Evolutionary conservation across 2,113 vertebrate species (phyloP).

Genomic region (Bufo bufo): DNA sequence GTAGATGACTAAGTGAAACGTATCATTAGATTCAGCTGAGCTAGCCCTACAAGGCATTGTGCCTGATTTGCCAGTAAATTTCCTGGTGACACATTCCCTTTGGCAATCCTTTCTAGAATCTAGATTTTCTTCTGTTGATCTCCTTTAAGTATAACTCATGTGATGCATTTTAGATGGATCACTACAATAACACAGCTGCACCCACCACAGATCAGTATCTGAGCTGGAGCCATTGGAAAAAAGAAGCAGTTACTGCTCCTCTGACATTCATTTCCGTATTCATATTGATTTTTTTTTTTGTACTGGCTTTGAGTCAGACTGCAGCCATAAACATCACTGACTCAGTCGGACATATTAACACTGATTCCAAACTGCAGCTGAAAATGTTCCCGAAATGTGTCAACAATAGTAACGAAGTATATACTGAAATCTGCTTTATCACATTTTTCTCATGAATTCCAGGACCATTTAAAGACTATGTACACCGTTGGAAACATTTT

Average conservation of each 20-base stretch:
- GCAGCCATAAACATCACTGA: conserved; percentile 26
- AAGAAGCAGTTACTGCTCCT: conserved; percentile 37
- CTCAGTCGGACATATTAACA: conserved; percentile 34
- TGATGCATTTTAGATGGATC: background rate
- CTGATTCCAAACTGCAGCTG: conserved; percentile 19
- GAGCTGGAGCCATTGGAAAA: background rate
- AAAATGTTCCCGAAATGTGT: background rate
- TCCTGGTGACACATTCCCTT: no score
- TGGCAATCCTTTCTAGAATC: no score
- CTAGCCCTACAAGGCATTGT: no score
- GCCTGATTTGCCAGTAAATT: no score
- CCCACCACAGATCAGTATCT: background rate
- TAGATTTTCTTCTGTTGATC: no score
- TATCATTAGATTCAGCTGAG: no score
- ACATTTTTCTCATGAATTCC: background rate
- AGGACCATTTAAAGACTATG: no score
- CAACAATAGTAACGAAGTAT: background rate
- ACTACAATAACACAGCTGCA: background rate
- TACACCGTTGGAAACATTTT: no score
- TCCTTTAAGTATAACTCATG: background rate
- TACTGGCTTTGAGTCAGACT: conserved; percentile 25
- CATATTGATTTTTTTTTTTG: conserved; percentile 50
- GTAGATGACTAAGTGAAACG: no score
- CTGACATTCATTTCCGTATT: conserved; percentile 47
- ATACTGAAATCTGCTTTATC: background rate